phyloP scores from a whole-genome alignment of 2,797 vertebrate genomes.

The Clarias pachynema region DNA sequence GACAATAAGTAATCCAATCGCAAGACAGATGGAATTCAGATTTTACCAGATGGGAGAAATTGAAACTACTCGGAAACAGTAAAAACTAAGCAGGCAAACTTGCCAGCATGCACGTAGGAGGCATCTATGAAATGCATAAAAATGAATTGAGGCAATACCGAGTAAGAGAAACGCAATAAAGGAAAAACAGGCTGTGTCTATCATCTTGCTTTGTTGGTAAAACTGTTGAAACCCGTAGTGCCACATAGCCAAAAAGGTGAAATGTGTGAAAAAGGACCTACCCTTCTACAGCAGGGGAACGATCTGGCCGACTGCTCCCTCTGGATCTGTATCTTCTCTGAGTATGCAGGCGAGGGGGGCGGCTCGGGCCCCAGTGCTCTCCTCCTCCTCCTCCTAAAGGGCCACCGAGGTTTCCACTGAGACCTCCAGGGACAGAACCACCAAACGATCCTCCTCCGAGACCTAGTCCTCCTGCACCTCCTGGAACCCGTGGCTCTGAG shows the following conservation, averaged over 20 bases:
- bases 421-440: slow-evolving; percentile 65
- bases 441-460: slow-evolving; percentile 63
- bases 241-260: neutral
- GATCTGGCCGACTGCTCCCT: slow-evolving; percentile 87
- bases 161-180: neutral
- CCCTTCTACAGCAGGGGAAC: slow-evolving; percentile 94
- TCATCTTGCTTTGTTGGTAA: neutral
- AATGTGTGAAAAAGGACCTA: slow-evolving; percentile 57
- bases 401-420: slow-evolving; percentile 70
- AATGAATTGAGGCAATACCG: neutral
- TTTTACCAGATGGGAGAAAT: neutral
- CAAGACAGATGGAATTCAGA: slow-evolving; percentile 1
- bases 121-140: neutral
- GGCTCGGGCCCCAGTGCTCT: slow-evolving; percentile 88
- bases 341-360: slow-evolving; percentile 83
- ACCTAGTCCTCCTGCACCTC: slow-evolving; percentile 52
- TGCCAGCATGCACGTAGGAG: neutral
- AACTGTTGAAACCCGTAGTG: neutral
- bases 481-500: slow-evolving; percentile 84
- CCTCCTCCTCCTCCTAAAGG: slow-evolving; percentile 64
- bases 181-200: neutral
- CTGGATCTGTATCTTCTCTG: slow-evolving; percentile 85
- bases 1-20: neutral
- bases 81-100: neutral
- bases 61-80: neutral